Conservation (phyloP, 2,797 vertebrate genomes). For the Glyptemys insculpta region DNA sequence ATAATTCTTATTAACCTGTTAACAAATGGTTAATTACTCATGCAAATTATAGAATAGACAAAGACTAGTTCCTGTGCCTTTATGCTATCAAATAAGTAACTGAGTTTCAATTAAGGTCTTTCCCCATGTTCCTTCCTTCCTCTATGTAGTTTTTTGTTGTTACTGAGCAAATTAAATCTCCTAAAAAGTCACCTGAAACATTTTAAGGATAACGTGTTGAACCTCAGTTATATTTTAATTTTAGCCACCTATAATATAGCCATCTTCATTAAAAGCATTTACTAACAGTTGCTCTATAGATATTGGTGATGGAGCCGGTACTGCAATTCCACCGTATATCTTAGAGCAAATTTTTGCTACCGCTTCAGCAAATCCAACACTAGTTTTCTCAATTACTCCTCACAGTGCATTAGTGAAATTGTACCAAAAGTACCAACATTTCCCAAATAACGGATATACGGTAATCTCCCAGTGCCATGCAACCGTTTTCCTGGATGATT, state of each 20-base stretch:
- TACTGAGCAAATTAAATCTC: background rate
- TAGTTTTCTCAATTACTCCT: conserved; percentile 12
- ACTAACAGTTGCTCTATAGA: background rate
- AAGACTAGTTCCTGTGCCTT: background rate
- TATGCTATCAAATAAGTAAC: conserved; percentile 3
- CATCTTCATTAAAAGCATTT: background rate
- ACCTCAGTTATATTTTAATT: background rate
- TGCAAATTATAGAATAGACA: background rate
- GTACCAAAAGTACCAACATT: conserved; percentile 8
- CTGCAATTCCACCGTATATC: background rate
- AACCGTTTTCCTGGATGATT: background rate
- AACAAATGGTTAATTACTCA: background rate
- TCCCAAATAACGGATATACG: background rate
- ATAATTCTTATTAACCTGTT: background rate
- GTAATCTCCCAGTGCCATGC: background rate
- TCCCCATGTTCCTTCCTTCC: background rate
- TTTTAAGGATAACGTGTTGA: background rate
- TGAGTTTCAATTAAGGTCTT: background rate
- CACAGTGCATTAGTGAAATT: background rate
- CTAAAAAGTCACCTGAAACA: too few species aligned
- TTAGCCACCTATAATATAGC: background rate
- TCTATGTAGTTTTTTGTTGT: background rate
- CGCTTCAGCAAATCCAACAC: background rate
- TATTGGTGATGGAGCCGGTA: background rate
- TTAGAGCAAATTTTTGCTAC: background rate